Conservation (phyloP, 2,797 vertebrate genomes). For the Sternotherus odoratus region DNA sequence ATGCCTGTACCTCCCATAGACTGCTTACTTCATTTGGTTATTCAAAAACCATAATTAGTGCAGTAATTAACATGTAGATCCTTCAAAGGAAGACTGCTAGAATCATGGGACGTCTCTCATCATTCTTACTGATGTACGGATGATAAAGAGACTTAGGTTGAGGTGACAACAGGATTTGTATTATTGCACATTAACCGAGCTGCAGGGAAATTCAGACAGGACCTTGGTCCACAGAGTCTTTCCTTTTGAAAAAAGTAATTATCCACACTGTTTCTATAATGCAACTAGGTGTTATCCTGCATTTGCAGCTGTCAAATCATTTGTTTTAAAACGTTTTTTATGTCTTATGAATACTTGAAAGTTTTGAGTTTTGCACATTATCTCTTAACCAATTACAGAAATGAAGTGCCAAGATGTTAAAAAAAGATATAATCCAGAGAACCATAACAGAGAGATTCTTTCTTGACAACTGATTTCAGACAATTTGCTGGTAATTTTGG, state of each 20-base stretch:
- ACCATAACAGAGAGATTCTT: constrained; percentile 35
- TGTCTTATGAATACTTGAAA: constrained; percentile 76
- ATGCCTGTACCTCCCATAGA: constrained; percentile 83
- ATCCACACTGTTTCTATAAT: constrained; percentile 85
- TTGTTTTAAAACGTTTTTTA: constrained; percentile 80
- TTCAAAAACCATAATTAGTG: constrained; percentile 89
- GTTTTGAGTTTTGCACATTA: constrained; percentile 73
- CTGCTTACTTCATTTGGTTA: constrained; percentile 85
- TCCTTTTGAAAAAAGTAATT: constrained; percentile 80
- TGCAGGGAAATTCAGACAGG: constrained; percentile 79
- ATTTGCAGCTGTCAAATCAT: constrained; percentile 84
- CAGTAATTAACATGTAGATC: constrained; percentile 85
- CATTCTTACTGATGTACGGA: constrained; percentile 78
- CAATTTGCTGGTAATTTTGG: constrained; percentile 65
- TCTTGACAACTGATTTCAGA: constrained; percentile 68
- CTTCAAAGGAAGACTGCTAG: constrained; percentile 81
- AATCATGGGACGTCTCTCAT: constrained; percentile 80
- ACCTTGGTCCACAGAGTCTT: constrained; percentile 75
- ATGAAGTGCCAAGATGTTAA: constrained; percentile 58
- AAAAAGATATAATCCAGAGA: constrained; percentile 54
- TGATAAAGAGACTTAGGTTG: constrained; percentile 80
- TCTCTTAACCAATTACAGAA: constrained; percentile 71
- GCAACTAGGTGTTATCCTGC: constrained; percentile 83
- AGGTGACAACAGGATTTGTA: constrained; percentile 76
- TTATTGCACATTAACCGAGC: constrained; percentile 73